Base-by-base conservation (phyloP, 2,797 vertebrate species). In the Pterois miles region DNA sequence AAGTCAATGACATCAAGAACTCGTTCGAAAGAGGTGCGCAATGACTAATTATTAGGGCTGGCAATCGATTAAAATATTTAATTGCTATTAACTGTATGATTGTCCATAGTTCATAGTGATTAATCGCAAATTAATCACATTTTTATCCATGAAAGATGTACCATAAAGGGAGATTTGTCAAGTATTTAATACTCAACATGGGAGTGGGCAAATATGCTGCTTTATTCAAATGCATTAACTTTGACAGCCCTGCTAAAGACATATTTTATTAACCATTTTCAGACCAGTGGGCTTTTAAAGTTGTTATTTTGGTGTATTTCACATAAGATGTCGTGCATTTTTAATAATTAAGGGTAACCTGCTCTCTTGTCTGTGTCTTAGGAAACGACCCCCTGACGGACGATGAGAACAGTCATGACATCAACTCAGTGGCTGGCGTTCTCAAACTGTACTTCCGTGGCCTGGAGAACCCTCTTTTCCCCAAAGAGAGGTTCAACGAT, bases 1-100 rank as follows among this genome's bases (percentile, higher is more conserved):
- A 99, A 94, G 97, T 99, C 93, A 99, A 99, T 81, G 98, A 99
- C 91, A 99, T 99, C 93, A 99, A 99, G 94, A 99, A 99, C 93
- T 98, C 98, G 12, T 99, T 99, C 91, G 98, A 99, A 90, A 96
- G 98, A 98, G 98, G 98, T 99, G 71, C 23, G 38, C 0, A 2
- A 52, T 16, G 43, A 29, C 33, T 34, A 14, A 29, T 70, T n/a
- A 36, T 63, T 29, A 29, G 29, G 29, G 29, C 29, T 29, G 29
- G 5, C 29, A 29, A 29, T 29, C 29, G 29, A 29, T 29, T 29
- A 29, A 29, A 29, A 29, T 29, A 29, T 29, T 29, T 4, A 29
- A 29, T 29, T 5, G 29, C 29, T 4, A 29, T 29, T 29, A 29
- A 29, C 5, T 5, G 29, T 5, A 29, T 29, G 29, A 29, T 4